Base-by-base conservation (phyloP, 2,113 vertebrate genomes). In the Boleophthalmus pectinirostris region DNA sequence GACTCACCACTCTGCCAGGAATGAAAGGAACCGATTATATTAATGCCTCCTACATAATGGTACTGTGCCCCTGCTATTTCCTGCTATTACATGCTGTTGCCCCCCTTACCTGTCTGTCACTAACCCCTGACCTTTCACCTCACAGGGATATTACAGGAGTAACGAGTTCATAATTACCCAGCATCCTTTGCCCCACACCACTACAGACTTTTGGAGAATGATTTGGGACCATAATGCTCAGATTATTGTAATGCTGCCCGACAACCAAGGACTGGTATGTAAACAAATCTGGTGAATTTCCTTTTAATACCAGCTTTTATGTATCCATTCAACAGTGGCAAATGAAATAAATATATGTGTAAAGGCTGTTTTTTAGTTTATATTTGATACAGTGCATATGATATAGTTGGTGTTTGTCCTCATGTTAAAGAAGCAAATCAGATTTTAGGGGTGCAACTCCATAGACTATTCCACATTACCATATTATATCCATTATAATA, bases 181-280 rank as follows among this genome's bases (percentile, higher is more conserved):
- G 92, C 98, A 99, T 89, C 98, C 97, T 45, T 93, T 99, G 91
- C 97, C 98, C 72, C 97, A 98, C 77, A 99, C 97, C 0, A 99
- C 96, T 82, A 98, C 97, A 85, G 97, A 99, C 79, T 99, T 98
- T 92, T 99, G 97, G 98, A 90, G 97, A 81, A 99, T 99, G 98
- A 99, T 99, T 86, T 99, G 97, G 98, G 97, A 99, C 90, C 97
- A 99, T 84, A 99, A 99, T 0, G 97, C 97, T 68, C 97, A 99
- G 90, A 98, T 99, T 88, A 98, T 98, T 24, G 96, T 99, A 92
- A 99, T 99, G 98, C 90, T 99, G 92, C 96, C 98, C 0, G 98
- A 98, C 90, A 98, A 96, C 93, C 96, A 96, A 84, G 94, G 97
- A 87, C 91, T 99, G 92, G 98, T 99, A 89, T 93, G 96, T 88